These are phyloP conservation scores for Pseudopipra pipra DNA, from an alignment of 2,113 vertebrate species.

Conservation along the genomic window DNA sequence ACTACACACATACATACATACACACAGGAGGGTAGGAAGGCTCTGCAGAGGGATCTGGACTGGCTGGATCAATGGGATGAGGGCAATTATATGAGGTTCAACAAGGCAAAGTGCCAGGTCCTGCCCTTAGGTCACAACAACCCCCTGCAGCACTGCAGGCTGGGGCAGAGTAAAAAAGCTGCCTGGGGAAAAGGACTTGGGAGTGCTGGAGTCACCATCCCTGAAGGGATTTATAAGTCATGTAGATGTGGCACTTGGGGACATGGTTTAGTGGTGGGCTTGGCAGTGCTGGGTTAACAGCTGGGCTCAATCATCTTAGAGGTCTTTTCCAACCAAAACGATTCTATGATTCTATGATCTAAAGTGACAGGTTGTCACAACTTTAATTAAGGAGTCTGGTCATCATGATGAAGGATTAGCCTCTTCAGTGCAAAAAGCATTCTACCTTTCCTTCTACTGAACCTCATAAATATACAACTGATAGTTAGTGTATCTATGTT, in stretches of 20 bases:
- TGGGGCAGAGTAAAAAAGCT: background rate
- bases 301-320: background rate
- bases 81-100: background rate
- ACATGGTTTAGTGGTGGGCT: background rate
- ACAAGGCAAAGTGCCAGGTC: background rate
- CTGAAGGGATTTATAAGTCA: background rate
- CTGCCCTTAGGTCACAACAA: background rate
- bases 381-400: background rate
- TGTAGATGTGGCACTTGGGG: background rate
- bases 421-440: background rate
- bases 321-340: background rate
- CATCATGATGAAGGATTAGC: background rate
- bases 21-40: background rate
- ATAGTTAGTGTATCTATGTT: background rate
- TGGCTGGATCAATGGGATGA: background rate
- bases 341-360: background rate
- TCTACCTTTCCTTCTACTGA: conserved; percentile 1
- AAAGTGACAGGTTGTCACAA: background rate
- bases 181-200: background rate
- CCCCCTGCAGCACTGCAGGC: background rate
- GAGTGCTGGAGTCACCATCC: background rate
- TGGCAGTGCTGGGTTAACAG: background rate
- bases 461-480: background rate
- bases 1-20: background rate
- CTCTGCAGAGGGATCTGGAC: background rate